Conservation (phyloP, 2,113 vertebrate species). For the Cettia cetti region DNA sequence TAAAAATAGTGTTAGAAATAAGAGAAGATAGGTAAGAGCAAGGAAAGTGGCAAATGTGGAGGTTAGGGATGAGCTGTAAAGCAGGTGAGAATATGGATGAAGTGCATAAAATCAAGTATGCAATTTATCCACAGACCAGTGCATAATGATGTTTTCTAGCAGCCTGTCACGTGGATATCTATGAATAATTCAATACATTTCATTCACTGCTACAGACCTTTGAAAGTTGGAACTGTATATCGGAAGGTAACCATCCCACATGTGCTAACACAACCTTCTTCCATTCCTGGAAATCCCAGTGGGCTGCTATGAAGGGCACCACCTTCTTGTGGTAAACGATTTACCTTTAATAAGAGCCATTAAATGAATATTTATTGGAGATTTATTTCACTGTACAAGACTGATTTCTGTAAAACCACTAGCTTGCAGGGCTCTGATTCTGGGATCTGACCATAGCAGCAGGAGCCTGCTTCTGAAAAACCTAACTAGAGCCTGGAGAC, state of each 20-base stretch:
- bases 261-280: neutral
- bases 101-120: neutral
- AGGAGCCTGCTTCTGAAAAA: neutral
- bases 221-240: neutral
- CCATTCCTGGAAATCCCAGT: neutral
- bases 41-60: neutral
- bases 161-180: neutral
- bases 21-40: neutral
- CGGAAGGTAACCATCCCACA: neutral
- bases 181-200: neutral
- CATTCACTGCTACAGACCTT: neutral
- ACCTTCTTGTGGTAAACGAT: neutral
- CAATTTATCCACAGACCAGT: neutral
- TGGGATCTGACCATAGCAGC: neutral
- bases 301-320: neutral
- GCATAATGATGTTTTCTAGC: neutral
- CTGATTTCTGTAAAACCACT: neutral
- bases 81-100: neutral
- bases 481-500: neutral
- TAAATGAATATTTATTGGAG: neutral
- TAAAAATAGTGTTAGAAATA: neutral
- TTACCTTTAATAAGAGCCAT: neutral
- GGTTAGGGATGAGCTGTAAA: neutral
- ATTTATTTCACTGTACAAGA: neutral
- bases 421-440: neutral